These are phyloP conservation scores for Eristalis pertinax DNA, from an alignment of 2,888 invertebrate genomes.

Conservation along the genomic window DNA sequence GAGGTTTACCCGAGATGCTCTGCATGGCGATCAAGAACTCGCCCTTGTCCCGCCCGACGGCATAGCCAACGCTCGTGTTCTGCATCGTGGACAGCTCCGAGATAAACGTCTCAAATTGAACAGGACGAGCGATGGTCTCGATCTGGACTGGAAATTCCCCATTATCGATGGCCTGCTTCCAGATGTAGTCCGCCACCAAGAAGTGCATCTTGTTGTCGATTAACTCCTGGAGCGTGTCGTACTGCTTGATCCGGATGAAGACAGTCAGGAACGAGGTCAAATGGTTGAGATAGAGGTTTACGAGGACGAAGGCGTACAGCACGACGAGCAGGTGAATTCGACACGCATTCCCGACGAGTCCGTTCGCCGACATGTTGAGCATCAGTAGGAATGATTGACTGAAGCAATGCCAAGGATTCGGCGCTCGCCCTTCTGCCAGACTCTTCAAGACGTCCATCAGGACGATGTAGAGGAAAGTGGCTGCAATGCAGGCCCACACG, in stretches of 20 bases:
- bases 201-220: neutral
- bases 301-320: neutral
- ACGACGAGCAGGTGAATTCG: neutral
- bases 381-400: neutral
- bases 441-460: slow-evolving; percentile 6
- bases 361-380: neutral
- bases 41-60: neutral
- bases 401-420: neutral
- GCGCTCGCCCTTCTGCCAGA: neutral
- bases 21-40: neutral
- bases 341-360: neutral
- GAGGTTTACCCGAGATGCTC: neutral
- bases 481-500: slow-evolving; percentile 32
- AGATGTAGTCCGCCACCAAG: neutral
- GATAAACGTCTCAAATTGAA: neutral
- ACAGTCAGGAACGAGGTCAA: slow-evolving; percentile 6
- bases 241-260: slow-evolving; percentile 3
- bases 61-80: neutral
- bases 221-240: slow-evolving; percentile 3
- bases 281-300: neutral
- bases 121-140: neutral
- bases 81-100: neutral
- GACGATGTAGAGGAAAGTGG: slow-evolving; percentile 9
- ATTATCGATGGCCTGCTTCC: too few species aligned
- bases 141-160: neutral